phyloP scores from a whole-genome alignment of 1,140 invertebrate genomes.

The Neodiprion virginianus region DNA sequence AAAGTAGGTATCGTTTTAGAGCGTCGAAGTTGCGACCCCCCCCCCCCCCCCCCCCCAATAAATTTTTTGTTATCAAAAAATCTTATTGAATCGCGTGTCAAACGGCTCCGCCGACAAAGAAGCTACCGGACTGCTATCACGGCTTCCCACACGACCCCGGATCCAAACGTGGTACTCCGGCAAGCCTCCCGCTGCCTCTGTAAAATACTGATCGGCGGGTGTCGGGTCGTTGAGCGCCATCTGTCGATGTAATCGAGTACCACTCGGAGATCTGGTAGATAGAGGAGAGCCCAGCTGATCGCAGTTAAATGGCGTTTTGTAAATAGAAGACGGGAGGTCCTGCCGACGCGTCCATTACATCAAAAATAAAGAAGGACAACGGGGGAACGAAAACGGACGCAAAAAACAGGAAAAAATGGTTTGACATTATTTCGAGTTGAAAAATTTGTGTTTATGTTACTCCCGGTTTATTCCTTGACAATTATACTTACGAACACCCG shows the following conservation, averaged over 20 bases:
- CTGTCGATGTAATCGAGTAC: neutral
- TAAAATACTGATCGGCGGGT: neutral
- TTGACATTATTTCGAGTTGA: constrained; percentile 34
- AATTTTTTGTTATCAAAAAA: too few relatives aligned
- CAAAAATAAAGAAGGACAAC: neutral
- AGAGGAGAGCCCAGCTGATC: neutral
- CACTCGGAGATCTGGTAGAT: neutral
- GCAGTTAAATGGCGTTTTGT: constrained; percentile 11
- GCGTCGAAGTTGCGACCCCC: too few relatives aligned
- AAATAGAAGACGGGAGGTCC: constrained; percentile 46
- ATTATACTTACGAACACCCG: neutral
- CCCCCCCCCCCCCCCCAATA: too few relatives aligned
- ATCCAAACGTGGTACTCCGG: too few relatives aligned
- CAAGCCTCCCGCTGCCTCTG: too few relatives aligned
- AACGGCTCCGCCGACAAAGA: too few relatives aligned
- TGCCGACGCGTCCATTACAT: constrained; percentile 33
- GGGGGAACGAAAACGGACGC: too few relatives aligned
- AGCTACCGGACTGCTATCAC: too few relatives aligned
- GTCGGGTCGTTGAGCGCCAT: neutral
- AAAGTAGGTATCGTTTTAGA: too few relatives aligned
- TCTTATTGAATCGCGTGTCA: too few relatives aligned
- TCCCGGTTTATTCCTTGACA: neutral
- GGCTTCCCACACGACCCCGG: too few relatives aligned
- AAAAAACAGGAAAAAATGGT: constrained; percentile 29
- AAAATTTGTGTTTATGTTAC: constrained; percentile 21